These are phyloP conservation scores for Odontocolon sp. DNA, from an alignment of 2,888 invertebrate species.

Conservation along the genomic window DNA sequence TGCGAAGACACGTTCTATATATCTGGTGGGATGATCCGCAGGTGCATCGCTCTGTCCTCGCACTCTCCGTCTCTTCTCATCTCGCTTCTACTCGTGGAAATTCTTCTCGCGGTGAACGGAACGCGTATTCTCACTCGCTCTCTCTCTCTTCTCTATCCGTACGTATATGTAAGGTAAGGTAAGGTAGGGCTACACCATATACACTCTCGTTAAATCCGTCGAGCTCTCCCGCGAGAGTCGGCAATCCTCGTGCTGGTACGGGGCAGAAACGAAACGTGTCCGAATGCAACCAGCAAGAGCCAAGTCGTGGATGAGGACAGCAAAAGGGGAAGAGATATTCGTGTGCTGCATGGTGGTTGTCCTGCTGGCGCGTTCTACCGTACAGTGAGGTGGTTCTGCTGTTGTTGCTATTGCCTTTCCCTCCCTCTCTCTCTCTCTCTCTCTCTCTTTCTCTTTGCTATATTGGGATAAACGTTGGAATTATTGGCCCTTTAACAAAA, in stretches of 20 bases:
- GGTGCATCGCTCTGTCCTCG: slow-evolving; percentile 46
- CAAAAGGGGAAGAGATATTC: background rate
- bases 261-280: slow-evolving; percentile 52
- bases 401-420: background rate
- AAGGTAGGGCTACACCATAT: slow-evolving; percentile 8
- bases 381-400: slow-evolving; percentile 37
- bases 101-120: slow-evolving; percentile 26
- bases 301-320: background rate
- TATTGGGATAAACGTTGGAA: too few species aligned
- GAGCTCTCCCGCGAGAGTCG: slow-evolving; percentile 48
- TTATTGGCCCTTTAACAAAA: too few species aligned
- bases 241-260: slow-evolving; percentile 32
- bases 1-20: slow-evolving; percentile 57
- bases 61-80: slow-evolving; percentile 5
- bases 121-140: slow-evolving; percentile 12
- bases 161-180: slow-evolving; percentile 29
- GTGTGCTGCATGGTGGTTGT: slow-evolving; percentile 40
- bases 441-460: too few species aligned
- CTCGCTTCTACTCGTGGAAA: slow-evolving; percentile 23
- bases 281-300: slow-evolving; percentile 40
- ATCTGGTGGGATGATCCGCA: slow-evolving; percentile 57
- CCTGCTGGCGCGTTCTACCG: slow-evolving; percentile 30
- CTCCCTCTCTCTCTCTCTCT: slow-evolving; percentile 20
- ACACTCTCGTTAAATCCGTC: slow-evolving; percentile 58
- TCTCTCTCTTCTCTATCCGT: slow-evolving; percentile 37